Evolutionary conservation across 2,888 invertebrate genomes (phyloP).

Genomic region (Torymus tubicola): DNA sequence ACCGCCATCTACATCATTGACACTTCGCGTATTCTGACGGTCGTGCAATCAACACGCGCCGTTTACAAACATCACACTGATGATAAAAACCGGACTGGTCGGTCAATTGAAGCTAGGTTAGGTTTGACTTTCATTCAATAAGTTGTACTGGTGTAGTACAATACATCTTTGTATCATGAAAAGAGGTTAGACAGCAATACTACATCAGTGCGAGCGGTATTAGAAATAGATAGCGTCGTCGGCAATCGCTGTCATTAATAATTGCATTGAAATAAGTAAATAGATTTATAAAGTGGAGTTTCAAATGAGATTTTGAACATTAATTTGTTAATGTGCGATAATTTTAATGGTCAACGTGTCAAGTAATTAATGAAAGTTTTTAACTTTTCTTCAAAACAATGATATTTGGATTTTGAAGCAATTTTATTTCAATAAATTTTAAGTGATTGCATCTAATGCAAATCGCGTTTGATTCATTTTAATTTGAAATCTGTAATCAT

Average conservation of each 20-base stretch:
- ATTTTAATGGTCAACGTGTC: too few relatives aligned
- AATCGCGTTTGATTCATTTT: not conserved
- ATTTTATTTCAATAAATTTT: slow-evolving; percentile 1
- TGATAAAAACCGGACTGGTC: too few relatives aligned
- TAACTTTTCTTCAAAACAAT: too few relatives aligned
- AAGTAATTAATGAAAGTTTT: too few relatives aligned
- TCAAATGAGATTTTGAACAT: slow-evolving; percentile 24
- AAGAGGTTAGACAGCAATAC: not conserved
- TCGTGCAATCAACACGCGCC: too few relatives aligned
- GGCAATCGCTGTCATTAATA: slow-evolving; percentile 32
- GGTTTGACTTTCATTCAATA: not conserved
- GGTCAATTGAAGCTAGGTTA: too few relatives aligned
- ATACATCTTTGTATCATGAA: too few relatives aligned
- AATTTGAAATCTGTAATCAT: slow-evolving; percentile 18
- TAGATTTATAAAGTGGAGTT: slow-evolving; percentile 15
- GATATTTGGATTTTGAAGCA: not conserved
- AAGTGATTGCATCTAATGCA: not conserved
- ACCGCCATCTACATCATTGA: too few relatives aligned
- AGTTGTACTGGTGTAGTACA: slow-evolving; percentile 15
- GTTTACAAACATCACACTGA: too few relatives aligned
- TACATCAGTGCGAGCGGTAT: slow-evolving; percentile 14
- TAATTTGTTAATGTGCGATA: too few relatives aligned
- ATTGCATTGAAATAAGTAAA: slow-evolving; percentile 22
- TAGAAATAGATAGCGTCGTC: slow-evolving; percentile 44
- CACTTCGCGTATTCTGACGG: too few relatives aligned